These are phyloP conservation scores for Ectropis crepuscularia DNA, from an alignment of 2,888 invertebrate genomes.

Conservation along the genomic window DNA sequence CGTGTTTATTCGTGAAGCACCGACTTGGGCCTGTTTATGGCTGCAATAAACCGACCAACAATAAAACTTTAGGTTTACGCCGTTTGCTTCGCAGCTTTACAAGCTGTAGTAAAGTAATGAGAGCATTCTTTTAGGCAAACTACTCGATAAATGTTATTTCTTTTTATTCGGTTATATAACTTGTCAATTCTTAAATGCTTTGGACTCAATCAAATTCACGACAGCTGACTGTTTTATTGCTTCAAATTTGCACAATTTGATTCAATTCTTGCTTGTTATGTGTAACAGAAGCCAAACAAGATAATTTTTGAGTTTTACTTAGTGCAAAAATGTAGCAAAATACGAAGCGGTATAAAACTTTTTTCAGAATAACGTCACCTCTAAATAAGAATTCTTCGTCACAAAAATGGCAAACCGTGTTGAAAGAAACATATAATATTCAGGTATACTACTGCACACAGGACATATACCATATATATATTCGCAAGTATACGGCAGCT, in stretches of 20 bases:
- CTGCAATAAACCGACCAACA: conserved; percentile 59
- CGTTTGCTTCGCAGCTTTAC: conserved; percentile 48
- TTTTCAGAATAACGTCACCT: neutral
- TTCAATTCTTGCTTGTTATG: too few species aligned
- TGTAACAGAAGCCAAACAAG: too few species aligned
- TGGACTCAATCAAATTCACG: too few species aligned
- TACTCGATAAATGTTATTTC: conserved; percentile 28
- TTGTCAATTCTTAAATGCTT: too few species aligned
- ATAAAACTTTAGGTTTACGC: conserved; percentile 66
- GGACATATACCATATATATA: neutral
- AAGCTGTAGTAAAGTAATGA: conserved; percentile 47
- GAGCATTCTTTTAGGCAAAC: conserved; percentile 33
- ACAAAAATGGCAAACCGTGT: too few species aligned
- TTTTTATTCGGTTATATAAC: conserved; percentile 10
- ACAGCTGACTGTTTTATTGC: too few species aligned
- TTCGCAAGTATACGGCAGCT: conserved; percentile 15
- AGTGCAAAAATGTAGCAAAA: too few species aligned
- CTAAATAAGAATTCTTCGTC: neutral
- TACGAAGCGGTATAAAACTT: too few species aligned
- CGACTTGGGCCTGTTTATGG: conserved; percentile 57
- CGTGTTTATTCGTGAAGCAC: conserved; percentile 59
- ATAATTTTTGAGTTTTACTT: too few species aligned
- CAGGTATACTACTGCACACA: neutral
- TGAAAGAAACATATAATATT: too few species aligned
- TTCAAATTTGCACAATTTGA: too few species aligned